Percentiles rank a stretch among this genome's conserved stretches.
These are phyloP conservation scores for Macrobrachium nipponense DNA, from an alignment of 1,140 invertebrate species.

Conservation along the genomic window DNA sequence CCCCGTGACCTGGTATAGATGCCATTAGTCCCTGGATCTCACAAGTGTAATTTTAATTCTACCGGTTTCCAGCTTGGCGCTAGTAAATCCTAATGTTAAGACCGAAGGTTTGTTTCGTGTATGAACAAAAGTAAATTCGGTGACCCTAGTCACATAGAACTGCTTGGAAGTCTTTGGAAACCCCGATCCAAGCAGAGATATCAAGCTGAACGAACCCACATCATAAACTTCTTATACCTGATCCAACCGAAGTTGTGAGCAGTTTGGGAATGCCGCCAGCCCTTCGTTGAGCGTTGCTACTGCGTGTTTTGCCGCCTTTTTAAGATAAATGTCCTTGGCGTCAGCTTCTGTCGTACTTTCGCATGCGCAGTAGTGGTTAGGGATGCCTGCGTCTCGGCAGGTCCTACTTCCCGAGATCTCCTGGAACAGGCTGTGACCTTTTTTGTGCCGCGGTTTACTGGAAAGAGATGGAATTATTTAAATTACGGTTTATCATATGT, in stretches of 20 bases:
- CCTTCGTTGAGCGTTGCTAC: neutral
- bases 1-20: too few species aligned
- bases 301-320: neutral
- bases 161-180: too few species aligned
- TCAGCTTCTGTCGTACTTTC: neutral
- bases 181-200: neutral
- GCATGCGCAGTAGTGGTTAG: neutral
- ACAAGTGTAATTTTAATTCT: too few species aligned
- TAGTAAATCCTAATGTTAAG: too few species aligned
- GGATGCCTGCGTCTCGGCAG: constrained; percentile 3
- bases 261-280: neutral
- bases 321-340: neutral
- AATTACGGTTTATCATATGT: too few species aligned
- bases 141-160: too few species aligned
- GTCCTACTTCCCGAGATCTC: constrained; percentile 12
- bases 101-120: too few species aligned
- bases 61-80: too few species aligned
- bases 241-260: neutral
- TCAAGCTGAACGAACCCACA: constrained; percentile 2
- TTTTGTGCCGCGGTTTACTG: neutral
- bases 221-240: neutral
- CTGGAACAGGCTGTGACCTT: constrained; percentile 10
- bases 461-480: too few species aligned
- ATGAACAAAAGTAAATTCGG: too few species aligned
- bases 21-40: too few species aligned